Base-by-base conservation (phyloP, 2,797 vertebrate genomes). In the Morelia viridis region DNA sequence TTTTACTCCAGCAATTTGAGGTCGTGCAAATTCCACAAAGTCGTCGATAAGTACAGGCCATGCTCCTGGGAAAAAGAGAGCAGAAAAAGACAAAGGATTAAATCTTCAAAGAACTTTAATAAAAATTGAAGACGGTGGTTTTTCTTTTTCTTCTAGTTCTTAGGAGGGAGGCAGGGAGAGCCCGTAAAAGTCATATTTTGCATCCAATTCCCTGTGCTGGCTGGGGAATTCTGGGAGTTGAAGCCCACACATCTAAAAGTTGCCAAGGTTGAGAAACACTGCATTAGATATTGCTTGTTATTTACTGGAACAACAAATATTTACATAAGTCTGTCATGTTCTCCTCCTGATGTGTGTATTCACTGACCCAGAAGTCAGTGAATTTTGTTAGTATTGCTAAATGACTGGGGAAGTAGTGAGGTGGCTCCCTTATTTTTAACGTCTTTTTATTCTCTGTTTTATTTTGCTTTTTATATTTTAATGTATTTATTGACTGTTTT, bases 11-110 rank as follows among this genome's bases (percentile, higher is more conserved):
- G 98, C 97, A 94, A 99, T 98, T 98, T 99, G 98, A 96, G 98
- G 98, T 97, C 99, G 98, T 97, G 99, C 99, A 98, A 99, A 99
- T 98, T 99, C 99, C 98, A 99, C 99, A 98, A 99, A 99, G 97
- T 99, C 99, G 94, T 99, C 99, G 92, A 99, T 99, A 94, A 99
- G 99, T 96, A 99, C 99, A 85, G 99, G 99, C 99, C 99, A 99
- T 64, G 99, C 99, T 95, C 99, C 99, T 99, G 90, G 46, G 86
- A 92, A 89, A 46, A 80, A 85, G 41, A 68, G 92, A 41, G 2
- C 57, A 91, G 80, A 46, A n/a, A 61, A 26, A 64, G 85, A 46
- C 56, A 26, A n/a, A 35, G 57, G 22, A 71, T 90, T 41, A 80
- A 2, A 19, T 31, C 53, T 85, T n/a, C 53, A n/a, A 13, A 26